Conservation (phyloP, 2,888 invertebrate genomes). For the Meandrusa payeni region DNA sequence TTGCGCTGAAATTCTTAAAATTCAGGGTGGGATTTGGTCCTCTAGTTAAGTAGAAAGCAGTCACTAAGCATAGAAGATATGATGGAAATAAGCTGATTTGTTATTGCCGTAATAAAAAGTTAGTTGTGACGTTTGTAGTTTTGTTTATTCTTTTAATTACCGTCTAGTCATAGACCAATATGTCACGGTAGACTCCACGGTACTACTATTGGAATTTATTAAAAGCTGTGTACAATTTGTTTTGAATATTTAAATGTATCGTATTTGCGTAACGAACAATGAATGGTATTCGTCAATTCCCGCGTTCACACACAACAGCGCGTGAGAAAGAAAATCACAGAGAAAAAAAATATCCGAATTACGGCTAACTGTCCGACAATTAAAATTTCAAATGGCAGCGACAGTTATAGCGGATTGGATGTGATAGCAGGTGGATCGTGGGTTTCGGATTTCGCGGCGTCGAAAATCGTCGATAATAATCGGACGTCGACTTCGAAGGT, state of each 20-base stretch:
- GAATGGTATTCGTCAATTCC: constrained; percentile 54
- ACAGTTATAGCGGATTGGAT: constrained; percentile 61
- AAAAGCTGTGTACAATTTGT: constrained; percentile 17
- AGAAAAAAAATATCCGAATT: constrained; percentile 58
- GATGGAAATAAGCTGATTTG: neutral
- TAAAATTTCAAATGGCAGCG: constrained; percentile 65
- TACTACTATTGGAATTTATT: constrained; percentile 13
- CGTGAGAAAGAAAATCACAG: constrained; percentile 70
- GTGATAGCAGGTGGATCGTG: constrained; percentile 68
- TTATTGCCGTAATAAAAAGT: constrained; percentile 1
- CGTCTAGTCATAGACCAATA: constrained; percentile 5
- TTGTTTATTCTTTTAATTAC: neutral
- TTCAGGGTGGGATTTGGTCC: too few species aligned
- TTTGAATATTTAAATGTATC: constrained; percentile 26
- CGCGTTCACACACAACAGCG: constrained; percentile 64
- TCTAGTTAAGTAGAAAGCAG: too few species aligned
- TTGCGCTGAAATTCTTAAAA: too few species aligned
- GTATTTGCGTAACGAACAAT: constrained; percentile 62
- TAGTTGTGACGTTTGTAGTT: neutral
- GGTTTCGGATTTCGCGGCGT: constrained; percentile 60
- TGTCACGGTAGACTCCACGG: constrained; percentile 8
- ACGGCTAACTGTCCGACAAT: constrained; percentile 68
- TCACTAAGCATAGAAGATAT: too few species aligned
- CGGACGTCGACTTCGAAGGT: constrained; percentile 59
- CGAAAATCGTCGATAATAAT: constrained; percentile 66